A percentile compares a stretch with the other conserved stretches of the same genome.
Evolutionary conservation across 1,140 invertebrate species (phyloP).

Genomic region (Macrosteles quadrilineatus): DNA sequence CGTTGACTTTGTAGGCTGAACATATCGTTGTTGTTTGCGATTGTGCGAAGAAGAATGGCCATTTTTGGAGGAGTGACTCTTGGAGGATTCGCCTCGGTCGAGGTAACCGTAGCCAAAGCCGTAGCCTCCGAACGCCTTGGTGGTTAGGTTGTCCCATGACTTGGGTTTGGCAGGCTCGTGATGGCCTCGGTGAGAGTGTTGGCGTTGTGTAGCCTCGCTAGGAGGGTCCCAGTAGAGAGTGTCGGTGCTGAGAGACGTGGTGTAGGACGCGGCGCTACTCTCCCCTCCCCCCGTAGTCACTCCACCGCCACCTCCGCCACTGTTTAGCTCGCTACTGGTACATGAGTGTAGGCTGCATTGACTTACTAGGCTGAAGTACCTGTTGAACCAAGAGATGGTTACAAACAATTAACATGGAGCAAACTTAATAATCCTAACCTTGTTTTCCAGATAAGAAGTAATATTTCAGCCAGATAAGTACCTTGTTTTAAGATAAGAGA

Average conservation of each 20-base stretch:
- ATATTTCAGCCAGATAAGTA: no score
- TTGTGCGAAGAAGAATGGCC: slow-evolving; percentile 38
- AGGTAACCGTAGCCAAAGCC: slow-evolving; percentile 77
- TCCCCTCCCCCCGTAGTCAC: slow-evolving; percentile 47
- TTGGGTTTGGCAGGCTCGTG: slow-evolving; percentile 72
- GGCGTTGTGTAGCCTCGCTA: slow-evolving; percentile 29
- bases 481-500: no score
- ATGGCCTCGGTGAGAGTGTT: slow-evolving; percentile 45
- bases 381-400: background rate
- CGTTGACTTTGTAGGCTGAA: slow-evolving; percentile 71
- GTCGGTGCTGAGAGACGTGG: slow-evolving; percentile 79
- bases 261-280: slow-evolving; percentile 72
- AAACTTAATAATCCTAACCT: no score
- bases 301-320: slow-evolving; percentile 31
- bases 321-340: slow-evolving; percentile 69
- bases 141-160: slow-evolving; percentile 84
- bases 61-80: slow-evolving; percentile 30
- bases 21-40: slow-evolving; percentile 50
- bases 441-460: no score
- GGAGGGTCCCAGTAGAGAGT: slow-evolving; percentile 70
- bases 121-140: slow-evolving; percentile 78
- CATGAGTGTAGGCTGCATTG: slow-evolving; percentile 80
- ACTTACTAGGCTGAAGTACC: slow-evolving; percentile 53
- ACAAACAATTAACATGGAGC: no score
- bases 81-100: slow-evolving; percentile 36